Evolutionary conservation across 2,888 invertebrate species (phyloP), one percentile per base, ranked within the genome.

Genomic region (Eristalis pertinax): DNA sequence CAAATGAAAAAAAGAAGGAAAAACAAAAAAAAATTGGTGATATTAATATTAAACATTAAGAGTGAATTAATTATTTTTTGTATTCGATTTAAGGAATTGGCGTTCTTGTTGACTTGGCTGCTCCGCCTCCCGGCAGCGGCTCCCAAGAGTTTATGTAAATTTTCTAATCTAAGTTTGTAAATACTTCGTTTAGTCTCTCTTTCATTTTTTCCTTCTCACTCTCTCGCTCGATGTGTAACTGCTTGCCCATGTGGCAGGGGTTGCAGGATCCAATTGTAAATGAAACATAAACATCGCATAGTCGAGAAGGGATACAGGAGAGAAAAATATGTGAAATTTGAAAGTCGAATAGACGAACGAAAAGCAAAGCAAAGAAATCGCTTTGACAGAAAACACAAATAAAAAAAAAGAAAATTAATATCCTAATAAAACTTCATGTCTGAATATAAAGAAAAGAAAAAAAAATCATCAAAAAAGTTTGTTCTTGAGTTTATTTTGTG

Each of bases 401-500:
- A 41, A 26, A 11, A 32, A 11, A 32, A 68, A 80, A 35, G 1
- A 63, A 56, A 69, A 50, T 63, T 35, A 83, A 83, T 77, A 83
- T 72, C 77, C 76, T 72, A 83, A 72, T 72, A 72, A 82, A 83
- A 83, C 60, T 77, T 83, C 43, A 72, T 83, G 82, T 83, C 82
- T 72, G 72, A 72, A 73, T 62, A 72, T 56, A 67, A 72, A 67
- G 65, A 77, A 43, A 43, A n/a, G 19, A 50, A 50, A 50, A 26
- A n/a, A 26, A 50, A 19, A 50, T 19, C n/a, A 38, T 58, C 32
- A 58, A 74, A 75, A 75, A 81, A 73, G 43, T 50, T 78, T 35
- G 29, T 69, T 58, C 1, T 43, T 50, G 56, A 8, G 32, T 24
- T 78, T 43, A 29, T 58, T 78, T 65, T 7, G n/a, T n/a, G 26